Evolutionary conservation across 2,888 invertebrate genomes (phyloP).

Genomic region (Lasioglossum villosulum): DNA sequence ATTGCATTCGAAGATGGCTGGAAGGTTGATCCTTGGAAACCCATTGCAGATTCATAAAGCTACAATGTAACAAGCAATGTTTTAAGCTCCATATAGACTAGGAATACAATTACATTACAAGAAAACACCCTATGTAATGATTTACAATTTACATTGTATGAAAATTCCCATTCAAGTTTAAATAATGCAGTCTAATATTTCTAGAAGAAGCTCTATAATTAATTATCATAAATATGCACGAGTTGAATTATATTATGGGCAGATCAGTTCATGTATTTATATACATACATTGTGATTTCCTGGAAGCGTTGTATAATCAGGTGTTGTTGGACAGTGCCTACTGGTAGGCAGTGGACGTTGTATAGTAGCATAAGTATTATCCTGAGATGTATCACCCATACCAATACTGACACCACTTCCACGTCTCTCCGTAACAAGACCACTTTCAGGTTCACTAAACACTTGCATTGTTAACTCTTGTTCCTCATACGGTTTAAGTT

Average conservation of each 20-base stretch:
- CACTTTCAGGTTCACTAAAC: conserved; percentile 90
- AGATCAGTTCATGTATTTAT: conserved; percentile 7
- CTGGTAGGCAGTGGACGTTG: conserved; percentile 87
- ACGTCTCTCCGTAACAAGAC: conserved; percentile 86
- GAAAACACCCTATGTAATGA: not conserved
- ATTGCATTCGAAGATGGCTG: conserved; percentile 82
- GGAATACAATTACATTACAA: not conserved
- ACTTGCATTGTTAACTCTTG: conserved; percentile 97
- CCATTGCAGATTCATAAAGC: conserved; percentile 88
- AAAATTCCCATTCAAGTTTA: not conserved
- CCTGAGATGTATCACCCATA: conserved; percentile 84
- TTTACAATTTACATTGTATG: not conserved
- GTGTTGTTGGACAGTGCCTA: conserved; percentile 83
- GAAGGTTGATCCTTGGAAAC: conserved; percentile 87
- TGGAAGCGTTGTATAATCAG: conserved; percentile 85
- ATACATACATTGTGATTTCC: conserved; percentile 85
- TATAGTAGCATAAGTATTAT: conserved; percentile 93
- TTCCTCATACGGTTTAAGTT: conserved; percentile 95
- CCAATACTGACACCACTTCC: conserved; percentile 85
- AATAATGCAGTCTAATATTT: not conserved
- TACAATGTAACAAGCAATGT: conserved; percentile 74
- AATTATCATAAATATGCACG: not conserved
- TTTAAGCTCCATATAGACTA: not conserved
- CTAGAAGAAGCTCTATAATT: not conserved
- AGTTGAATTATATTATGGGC: not conserved